Evolutionary conservation across 2,113 vertebrate species (phyloP), one percentile per base, ranked within the genome.

Genomic region (Gymnorhina tibicen): DNA sequence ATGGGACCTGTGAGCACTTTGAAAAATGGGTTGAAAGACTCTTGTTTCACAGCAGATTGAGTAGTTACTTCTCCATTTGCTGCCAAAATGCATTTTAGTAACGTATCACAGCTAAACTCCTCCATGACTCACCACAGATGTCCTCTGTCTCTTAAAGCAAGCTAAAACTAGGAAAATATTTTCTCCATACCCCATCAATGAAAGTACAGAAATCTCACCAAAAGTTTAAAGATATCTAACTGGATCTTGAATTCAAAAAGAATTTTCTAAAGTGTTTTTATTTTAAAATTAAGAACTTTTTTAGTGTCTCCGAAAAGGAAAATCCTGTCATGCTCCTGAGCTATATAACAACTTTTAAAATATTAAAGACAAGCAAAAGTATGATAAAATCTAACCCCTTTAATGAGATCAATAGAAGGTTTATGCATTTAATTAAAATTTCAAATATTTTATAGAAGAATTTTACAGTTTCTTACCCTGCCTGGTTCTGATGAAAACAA

Each of bases 11-110:
- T 28, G 24, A 96, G 75, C 72, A 95, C 95, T 97, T 97, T 96
- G 93, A 97, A 97, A 98, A 98, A 98, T 77, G 89, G 92, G 80
- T 93, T 93, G 93, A 97, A 96, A 97, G 91, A 76, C 78, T 95
- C 85, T 87, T 85, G 58, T 97, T 97, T 93, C 91, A 87, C 52
- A 50, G 82, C 74, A 87, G 92, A 93, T 77, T 88, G 81, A 92
- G 93, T 53, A 92, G 83, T 78, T 94, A 89, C 67, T 87, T 93
- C 75, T 91, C 77, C 67, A 81, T 82, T 41, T 64, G 47, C 73
- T 79, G 73, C 39, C 85, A 94, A 95, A 96, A 85, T 23, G 32
- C 53, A 85, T 70, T 78, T 96, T 59, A 94, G 87, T 47, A 89
- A 87, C 1, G 0, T 60, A 94, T 59, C 94, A 81, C 70, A 89